Percentiles rank a stretch among this genome's conserved stretches.
Evolutionary conservation across 2,888 invertebrate species (phyloP).

Genomic region (Stenurella melanura): DNA sequence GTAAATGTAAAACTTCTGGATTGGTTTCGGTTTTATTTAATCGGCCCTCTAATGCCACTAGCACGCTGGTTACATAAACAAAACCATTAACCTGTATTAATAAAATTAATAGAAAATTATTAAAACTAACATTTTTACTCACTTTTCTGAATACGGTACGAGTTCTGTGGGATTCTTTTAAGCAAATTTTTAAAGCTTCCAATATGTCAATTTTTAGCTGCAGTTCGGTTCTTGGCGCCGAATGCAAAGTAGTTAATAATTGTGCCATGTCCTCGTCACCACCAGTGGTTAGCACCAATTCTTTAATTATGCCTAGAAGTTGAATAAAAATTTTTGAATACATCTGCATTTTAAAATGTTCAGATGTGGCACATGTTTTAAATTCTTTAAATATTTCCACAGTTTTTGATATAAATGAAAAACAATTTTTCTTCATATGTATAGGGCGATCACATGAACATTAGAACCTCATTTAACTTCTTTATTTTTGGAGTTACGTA

Average conservation of each 20-base stretch:
- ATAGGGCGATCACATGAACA: too few relatives aligned
- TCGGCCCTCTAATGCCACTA: slow-evolving; percentile 93
- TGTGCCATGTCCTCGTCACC: slow-evolving; percentile 98
- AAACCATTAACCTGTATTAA: slow-evolving; percentile 88
- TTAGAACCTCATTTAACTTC: too few relatives aligned
- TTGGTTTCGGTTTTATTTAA: slow-evolving; percentile 75
- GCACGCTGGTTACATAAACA: slow-evolving; percentile 96
- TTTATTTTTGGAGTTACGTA: too few relatives aligned
- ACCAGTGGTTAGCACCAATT: slow-evolving; percentile 91
- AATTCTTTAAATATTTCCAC: too few relatives aligned
- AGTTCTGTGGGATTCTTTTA: slow-evolving; percentile 96
- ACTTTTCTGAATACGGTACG: slow-evolving; percentile 97
- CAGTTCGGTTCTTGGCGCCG: slow-evolving; percentile 87
- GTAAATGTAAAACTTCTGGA: slow-evolving; percentile 83
- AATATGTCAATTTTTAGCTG: slow-evolving; percentile 93
- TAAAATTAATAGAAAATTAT: slow-evolving; percentile 27
- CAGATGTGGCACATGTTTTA: too few relatives aligned
- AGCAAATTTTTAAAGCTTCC: slow-evolving; percentile 89
- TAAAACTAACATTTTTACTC: slow-evolving; percentile 42
- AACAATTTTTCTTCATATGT: too few relatives aligned
- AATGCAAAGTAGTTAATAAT: slow-evolving; percentile 92
- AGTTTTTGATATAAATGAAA: too few relatives aligned
- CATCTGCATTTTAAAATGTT: too few relatives aligned
- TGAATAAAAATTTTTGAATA: background rate
- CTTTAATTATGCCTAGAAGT: slow-evolving; percentile 84